Evolutionary conservation across 1,140 invertebrate species (phyloP).

Genomic region (Eurosta solidaginis): DNA sequence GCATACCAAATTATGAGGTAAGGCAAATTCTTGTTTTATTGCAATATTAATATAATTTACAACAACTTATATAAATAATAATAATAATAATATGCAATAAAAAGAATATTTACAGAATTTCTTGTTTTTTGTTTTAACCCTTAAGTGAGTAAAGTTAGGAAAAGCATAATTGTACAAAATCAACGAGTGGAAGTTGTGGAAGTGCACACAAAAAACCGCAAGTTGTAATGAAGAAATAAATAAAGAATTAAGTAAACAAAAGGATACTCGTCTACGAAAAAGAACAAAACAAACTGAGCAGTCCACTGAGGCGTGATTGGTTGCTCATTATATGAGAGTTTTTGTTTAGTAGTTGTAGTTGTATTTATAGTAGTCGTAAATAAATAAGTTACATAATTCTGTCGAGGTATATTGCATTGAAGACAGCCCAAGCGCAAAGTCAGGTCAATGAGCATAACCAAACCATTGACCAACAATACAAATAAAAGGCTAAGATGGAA

Average conservation of each 20-base stretch:
- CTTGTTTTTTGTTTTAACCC: background rate
- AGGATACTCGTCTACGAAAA: background rate
- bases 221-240: conserved; percentile 19
- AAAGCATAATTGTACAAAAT: conserved; percentile 21
- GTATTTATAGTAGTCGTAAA: background rate
- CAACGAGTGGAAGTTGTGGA: conserved; percentile 11
- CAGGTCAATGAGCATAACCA: conserved; percentile 4
- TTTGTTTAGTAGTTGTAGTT: background rate
- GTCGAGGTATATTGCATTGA: background rate
- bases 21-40: background rate
- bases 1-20: background rate
- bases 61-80: background rate
- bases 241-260: background rate
- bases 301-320: background rate
- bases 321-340: too few relatives aligned
- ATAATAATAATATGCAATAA: conserved; percentile 1
- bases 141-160: too few relatives aligned
- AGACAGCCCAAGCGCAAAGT: conserved; percentile 7
- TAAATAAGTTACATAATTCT: background rate
- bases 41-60: too few relatives aligned
- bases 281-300: conserved; percentile 1
- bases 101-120: conserved; percentile 14
- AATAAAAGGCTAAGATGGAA: background rate
- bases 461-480: conserved; percentile 10
- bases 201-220: conserved; percentile 13